Conservation (phyloP, 2,888 invertebrate genomes). For the Pasiphila rectangulata region DNA sequence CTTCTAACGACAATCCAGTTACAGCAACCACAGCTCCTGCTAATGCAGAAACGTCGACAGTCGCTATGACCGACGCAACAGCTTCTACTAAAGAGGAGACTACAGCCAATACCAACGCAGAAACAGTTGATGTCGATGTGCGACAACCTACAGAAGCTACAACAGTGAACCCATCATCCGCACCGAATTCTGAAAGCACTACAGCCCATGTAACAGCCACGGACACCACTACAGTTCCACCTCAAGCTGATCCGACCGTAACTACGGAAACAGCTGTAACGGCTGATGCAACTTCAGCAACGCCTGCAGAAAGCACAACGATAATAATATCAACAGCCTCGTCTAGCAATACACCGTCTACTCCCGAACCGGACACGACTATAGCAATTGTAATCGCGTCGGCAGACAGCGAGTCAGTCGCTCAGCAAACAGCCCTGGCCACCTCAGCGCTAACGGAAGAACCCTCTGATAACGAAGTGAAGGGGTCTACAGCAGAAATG, state of each 20-base stretch:
- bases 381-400: slow-evolving; percentile 26
- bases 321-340: slow-evolving; percentile 25
- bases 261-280: slow-evolving; percentile 24
- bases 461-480: slow-evolving; percentile 47
- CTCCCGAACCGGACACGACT: slow-evolving; percentile 22
- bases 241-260: neutral
- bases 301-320: slow-evolving; percentile 30
- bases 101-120: slow-evolving; percentile 53
- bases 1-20: slow-evolving; percentile 40
- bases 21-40: slow-evolving; percentile 30
- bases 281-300: slow-evolving; percentile 12
- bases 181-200: slow-evolving; percentile 52
- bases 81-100: slow-evolving; percentile 52
- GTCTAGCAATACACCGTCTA: slow-evolving; percentile 19
- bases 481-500: slow-evolving; percentile 33
- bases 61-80: slow-evolving; percentile 40
- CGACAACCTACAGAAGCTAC: slow-evolving; percentile 44
- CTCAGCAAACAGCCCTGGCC: slow-evolving; percentile 36
- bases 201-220: slow-evolving; percentile 18
- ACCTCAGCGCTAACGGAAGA: slow-evolving; percentile 42
- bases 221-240: slow-evolving; percentile 14
- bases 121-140: slow-evolving; percentile 49
- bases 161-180: slow-evolving; percentile 43
- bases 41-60: slow-evolving; percentile 25
- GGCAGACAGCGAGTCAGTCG: slow-evolving; percentile 35